phyloP scores from a whole-genome alignment of 1,140 invertebrate genomes.

The Metopolophium dirhodum region DNA sequence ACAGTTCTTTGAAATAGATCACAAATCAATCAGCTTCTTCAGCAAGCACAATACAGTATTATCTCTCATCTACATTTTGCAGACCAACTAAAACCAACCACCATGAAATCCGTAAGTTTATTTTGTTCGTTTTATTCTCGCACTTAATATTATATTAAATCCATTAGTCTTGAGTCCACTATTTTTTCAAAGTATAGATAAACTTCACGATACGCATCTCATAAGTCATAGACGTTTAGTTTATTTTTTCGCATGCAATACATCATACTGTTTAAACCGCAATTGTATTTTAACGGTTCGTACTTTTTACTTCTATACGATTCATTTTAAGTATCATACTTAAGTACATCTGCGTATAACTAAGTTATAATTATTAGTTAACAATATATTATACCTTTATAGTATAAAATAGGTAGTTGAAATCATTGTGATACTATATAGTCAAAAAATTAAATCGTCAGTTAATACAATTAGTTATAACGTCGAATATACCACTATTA shows the following conservation, averaged over 20 bases:
- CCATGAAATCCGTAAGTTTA: slow-evolving; percentile 50
- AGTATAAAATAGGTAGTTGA: neutral
- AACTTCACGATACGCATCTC: neutral
- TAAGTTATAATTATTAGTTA: neutral
- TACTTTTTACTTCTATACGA: neutral
- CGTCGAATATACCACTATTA: neutral
- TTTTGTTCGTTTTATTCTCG: neutral
- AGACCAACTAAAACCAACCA: neutral
- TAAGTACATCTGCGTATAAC: neutral
- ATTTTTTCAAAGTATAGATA: neutral
- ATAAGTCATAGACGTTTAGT: neutral
- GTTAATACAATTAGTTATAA: neutral
- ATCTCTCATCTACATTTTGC: neutral
- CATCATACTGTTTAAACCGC: neutral
- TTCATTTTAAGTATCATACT: neutral
- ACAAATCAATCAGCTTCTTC: slow-evolving; percentile 33
- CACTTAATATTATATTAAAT: neutral
- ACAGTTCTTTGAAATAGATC: slow-evolving; percentile 16
- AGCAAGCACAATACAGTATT: slow-evolving; percentile 20
- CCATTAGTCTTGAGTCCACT: neutral
- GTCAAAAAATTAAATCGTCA: neutral
- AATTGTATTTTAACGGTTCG: neutral
- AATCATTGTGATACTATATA: neutral
- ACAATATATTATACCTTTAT: neutral
- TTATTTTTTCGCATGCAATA: neutral